Percentiles rank a stretch among this genome's conserved stretches.
Conservation (phyloP, 2,113 vertebrate species). For the Daubentonia madagascariensis region DNA sequence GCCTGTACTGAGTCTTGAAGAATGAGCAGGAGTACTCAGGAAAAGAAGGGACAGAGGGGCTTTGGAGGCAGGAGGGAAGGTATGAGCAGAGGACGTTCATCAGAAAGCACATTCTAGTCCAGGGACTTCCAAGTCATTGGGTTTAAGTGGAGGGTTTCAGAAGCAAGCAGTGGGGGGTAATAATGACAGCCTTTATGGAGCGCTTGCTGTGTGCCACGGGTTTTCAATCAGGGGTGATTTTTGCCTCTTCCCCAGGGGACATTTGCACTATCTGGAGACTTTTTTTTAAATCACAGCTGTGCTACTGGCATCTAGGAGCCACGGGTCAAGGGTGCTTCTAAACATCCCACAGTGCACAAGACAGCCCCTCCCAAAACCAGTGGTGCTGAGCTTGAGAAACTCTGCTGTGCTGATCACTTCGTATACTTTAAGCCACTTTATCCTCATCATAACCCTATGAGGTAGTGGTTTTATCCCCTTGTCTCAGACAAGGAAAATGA, state of each 20-base stretch:
- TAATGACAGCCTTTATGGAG: not conserved
- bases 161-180: not conserved
- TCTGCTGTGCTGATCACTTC: too few relatives aligned
- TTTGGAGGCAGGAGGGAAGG: not conserved
- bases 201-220: not conserved
- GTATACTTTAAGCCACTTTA: fast-evolving
- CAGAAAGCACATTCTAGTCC: not conserved
- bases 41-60: not conserved
- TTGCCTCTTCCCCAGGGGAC: not conserved
- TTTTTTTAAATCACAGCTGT: not conserved
- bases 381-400: not conserved
- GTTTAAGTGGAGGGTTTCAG: not conserved
- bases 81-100: not conserved
- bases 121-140: not conserved
- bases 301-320: too few relatives aligned
- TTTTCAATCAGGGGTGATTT: not conserved
- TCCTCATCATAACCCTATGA: not conserved
- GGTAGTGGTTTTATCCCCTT: not conserved
- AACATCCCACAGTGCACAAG: not conserved
- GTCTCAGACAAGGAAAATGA: not conserved
- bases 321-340: not conserved
- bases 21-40: not conserved
- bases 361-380: not conserved
- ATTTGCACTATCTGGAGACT: not conserved
- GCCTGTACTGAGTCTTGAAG: not conserved